Conservation (phyloP, 2,888 invertebrate species). For the Orthonychiurus folsomi region DNA sequence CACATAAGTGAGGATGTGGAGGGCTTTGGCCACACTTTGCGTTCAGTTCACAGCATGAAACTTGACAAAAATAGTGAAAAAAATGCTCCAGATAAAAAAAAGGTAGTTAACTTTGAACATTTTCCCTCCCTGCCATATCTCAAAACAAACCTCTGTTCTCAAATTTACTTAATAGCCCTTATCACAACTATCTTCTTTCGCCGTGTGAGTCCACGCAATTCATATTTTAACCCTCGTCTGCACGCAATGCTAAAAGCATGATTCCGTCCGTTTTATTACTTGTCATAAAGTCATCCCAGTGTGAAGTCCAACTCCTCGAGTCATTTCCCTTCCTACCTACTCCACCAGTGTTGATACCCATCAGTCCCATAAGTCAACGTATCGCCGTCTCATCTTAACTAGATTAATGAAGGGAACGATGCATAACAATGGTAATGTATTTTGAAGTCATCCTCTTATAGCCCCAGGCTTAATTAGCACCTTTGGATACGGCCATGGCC, state of each 20-base stretch:
- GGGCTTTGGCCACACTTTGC: neutral
- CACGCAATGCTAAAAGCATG: neutral
- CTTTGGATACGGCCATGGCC: neutral
- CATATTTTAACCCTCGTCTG: too few species aligned
- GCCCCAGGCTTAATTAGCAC: slow-evolving; percentile 7
- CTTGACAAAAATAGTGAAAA: neutral
- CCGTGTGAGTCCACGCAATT: neutral
- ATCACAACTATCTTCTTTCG: neutral
- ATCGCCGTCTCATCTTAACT: neutral
- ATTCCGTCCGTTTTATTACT: neutral
- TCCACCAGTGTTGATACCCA: neutral
- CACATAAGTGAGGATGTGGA: slow-evolving; percentile 1
- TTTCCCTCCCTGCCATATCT: neutral
- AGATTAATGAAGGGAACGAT: slow-evolving; percentile 2
- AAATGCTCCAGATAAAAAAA: neutral
- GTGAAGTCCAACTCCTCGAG: neutral
- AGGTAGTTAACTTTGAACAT: neutral
- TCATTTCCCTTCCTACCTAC: neutral
- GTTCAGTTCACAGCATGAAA: neutral
- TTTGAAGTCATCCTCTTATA: neutral
- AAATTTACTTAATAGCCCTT: neutral
- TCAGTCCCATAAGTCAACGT: neutral
- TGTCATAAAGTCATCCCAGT: neutral
- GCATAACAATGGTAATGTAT: neutral
- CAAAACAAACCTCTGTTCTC: neutral